Percentiles rank a stretch among this genome's conserved stretches.
Conservation (phyloP, 2,797 vertebrate genomes). For the Scomberomorus guttatus region DNA sequence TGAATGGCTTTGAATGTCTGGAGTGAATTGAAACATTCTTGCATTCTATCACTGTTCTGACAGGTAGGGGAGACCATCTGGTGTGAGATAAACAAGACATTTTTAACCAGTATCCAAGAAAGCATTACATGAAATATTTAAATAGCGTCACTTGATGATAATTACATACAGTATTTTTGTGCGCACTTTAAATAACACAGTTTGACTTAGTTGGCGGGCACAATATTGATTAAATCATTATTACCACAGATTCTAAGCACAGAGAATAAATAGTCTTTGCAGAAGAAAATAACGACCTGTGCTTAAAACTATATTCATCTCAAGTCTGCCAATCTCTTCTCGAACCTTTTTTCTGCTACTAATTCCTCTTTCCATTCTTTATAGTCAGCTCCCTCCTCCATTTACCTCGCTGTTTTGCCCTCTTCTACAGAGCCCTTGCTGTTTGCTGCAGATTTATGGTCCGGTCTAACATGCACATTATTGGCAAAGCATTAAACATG, state of each 20-base stretch:
- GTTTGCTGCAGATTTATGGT: constrained; percentile 85
- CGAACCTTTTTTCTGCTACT: constrained; percentile 66
- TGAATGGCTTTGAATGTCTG: constrained; percentile 37
- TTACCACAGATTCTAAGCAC: constrained; percentile 22
- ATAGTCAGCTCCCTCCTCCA: constrained; percentile 72
- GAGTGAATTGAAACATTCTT: constrained; percentile 47
- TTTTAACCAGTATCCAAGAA: constrained; percentile 35
- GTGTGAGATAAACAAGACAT: constrained; percentile 45
- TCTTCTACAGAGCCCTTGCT: constrained; percentile 67
- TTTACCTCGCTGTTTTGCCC: constrained; percentile 70
- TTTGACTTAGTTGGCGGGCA: constrained; percentile 26
- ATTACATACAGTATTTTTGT: constrained; percentile 24
- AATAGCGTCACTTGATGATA: constrained; percentile 43
- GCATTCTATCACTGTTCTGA: constrained; percentile 26
- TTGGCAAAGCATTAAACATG: constrained; percentile 90
- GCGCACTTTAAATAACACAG: constrained; percentile 26
- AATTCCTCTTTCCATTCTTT: constrained; percentile 65
- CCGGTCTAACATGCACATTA: constrained; percentile 83
- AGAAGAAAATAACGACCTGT: constrained; percentile 47
- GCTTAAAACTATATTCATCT: constrained; percentile 61
- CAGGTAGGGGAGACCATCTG: constrained; percentile 56
- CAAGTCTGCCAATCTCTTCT: constrained; percentile 59
- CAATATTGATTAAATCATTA: constrained; percentile 59
- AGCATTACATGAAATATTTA: constrained; percentile 44
- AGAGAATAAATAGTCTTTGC: constrained; percentile 42